These are phyloP conservation scores for Scaeva pyrastri DNA, from an alignment of 2,888 invertebrate genomes.

Conservation along the genomic window DNA sequence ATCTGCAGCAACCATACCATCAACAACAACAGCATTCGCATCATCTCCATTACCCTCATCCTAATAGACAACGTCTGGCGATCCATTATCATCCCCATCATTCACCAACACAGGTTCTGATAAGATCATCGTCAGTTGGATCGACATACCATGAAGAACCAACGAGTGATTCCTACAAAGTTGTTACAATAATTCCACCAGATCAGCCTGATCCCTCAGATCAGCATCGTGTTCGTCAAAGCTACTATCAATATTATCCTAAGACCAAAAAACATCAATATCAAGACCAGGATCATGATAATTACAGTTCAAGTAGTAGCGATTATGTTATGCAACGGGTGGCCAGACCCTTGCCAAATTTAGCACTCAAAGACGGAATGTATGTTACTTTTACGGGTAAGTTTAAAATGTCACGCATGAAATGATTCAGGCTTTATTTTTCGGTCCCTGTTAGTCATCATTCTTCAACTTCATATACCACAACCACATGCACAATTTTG, in stretches of 20 bases:
- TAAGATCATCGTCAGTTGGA: slow-evolving; percentile 28
- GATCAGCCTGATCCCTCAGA: slow-evolving; percentile 18
- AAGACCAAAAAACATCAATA: slow-evolving; percentile 12
- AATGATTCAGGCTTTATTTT: too few species aligned
- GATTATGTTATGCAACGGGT: not conserved
- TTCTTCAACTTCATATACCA: too few species aligned
- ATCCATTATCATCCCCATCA: slow-evolving; percentile 36
- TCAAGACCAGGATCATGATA: not conserved
- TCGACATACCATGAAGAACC: slow-evolving; percentile 28
- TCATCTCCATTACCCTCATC: slow-evolving; percentile 30
- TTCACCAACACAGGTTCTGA: slow-evolving; percentile 24
- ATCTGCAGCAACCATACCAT: not conserved
- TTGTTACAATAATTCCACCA: slow-evolving; percentile 1
- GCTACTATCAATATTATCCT: slow-evolving; percentile 1
- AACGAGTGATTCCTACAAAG: slow-evolving; percentile 17
- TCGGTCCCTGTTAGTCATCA: too few species aligned
- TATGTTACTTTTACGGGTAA: slow-evolving; percentile 59
- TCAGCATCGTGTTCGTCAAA: slow-evolving; percentile 20
- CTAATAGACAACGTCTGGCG: slow-evolving; percentile 19
- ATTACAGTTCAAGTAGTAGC: not conserved
- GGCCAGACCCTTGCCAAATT: not conserved
- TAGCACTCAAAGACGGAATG: slow-evolving; percentile 38
- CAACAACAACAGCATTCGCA: slow-evolving; percentile 12
- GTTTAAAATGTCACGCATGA: not conserved
- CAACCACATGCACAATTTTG: too few species aligned